A percentile compares a stretch with the other conserved stretches of the same genome.
Evolutionary conservation across 1,140 invertebrate genomes (phyloP).

Genomic region (Magallana ariakensis): DNA sequence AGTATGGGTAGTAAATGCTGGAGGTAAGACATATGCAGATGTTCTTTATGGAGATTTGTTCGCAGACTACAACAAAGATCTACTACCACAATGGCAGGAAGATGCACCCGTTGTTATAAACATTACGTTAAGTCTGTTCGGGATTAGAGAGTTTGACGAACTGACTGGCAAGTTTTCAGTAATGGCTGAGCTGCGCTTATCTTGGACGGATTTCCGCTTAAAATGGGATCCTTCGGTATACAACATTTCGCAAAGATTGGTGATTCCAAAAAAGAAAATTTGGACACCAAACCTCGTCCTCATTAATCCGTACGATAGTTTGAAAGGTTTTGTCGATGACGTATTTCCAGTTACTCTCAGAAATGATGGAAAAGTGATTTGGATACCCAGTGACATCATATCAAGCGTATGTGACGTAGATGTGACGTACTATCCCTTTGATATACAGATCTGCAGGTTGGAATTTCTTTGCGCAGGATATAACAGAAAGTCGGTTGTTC

Average conservation of each 20-base stretch:
- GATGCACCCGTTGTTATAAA: constrained; percentile 3
- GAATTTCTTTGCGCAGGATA: constrained; percentile 20
- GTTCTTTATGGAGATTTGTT: too few species aligned
- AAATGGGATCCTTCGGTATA: constrained; percentile 44
- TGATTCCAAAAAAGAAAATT: neutral
- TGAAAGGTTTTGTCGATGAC: neutral
- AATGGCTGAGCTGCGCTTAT: constrained; percentile 8
- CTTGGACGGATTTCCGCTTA: constrained; percentile 39
- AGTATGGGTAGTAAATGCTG: too few species aligned
- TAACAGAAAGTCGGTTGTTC: neutral
- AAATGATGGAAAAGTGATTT: neutral
- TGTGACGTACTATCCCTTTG: constrained; percentile 51
- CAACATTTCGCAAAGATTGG: constrained; percentile 1
- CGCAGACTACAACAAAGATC: neutral
- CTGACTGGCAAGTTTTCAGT: constrained; percentile 52
- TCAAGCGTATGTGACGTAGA: constrained; percentile 39
- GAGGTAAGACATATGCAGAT: neutral
- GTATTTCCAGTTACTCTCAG: neutral
- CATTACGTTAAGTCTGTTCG: constrained; percentile 40
- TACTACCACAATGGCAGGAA: neutral
- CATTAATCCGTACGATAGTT: neutral
- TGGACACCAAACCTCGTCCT: neutral
- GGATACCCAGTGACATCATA: constrained; percentile 40
- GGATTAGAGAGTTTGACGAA: constrained; percentile 53
- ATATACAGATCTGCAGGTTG: constrained; percentile 45